phyloP scores from a whole-genome alignment of 1,140 invertebrate species.

The Halesus radiatus region DNA sequence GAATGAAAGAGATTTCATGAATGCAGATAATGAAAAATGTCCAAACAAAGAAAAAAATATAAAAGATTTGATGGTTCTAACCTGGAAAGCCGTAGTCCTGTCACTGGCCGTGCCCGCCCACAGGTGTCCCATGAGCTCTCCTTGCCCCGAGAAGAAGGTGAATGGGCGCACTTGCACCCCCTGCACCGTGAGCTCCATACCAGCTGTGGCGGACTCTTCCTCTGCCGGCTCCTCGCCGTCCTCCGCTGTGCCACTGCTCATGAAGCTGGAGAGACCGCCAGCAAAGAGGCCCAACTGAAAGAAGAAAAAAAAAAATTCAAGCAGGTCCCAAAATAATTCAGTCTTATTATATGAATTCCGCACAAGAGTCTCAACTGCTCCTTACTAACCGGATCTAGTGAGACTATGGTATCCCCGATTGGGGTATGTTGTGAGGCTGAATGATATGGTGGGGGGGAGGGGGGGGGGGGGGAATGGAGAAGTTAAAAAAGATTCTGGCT shows the following conservation, averaged over 20 bases:
- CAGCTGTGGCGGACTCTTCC: slow-evolving; percentile 80
- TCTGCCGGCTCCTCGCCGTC: slow-evolving; percentile 69
- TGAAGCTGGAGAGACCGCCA: slow-evolving; percentile 79
- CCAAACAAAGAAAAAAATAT: no score
- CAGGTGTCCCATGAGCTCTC: slow-evolving; percentile 90
- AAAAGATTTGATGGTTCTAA: slow-evolving; percentile 57
- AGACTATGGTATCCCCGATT: no score
- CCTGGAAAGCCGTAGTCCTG: slow-evolving; percentile 85
- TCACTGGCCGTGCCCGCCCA: slow-evolving; percentile 89
- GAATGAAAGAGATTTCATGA: no score
- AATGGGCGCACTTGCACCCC: slow-evolving; percentile 86
- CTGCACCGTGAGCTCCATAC: slow-evolving; percentile 86
- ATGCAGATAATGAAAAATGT: no score
- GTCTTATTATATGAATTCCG: no score
- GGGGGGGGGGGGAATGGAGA: no score
- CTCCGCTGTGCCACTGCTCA: slow-evolving; percentile 68
- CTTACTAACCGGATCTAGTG: no score
- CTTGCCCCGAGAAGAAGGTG: slow-evolving; percentile 87
- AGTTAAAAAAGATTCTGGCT: no score
- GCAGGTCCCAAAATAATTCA: no score
- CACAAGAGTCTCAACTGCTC: no score
- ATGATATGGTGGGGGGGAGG: no score
- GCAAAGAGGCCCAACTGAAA: slow-evolving; percentile 85
- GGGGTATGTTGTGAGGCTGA: no score
- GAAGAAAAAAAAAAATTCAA: slow-evolving; percentile 37